Conservation (phyloP, 2,888 invertebrate species). For the Drosophila mulleri region DNA sequence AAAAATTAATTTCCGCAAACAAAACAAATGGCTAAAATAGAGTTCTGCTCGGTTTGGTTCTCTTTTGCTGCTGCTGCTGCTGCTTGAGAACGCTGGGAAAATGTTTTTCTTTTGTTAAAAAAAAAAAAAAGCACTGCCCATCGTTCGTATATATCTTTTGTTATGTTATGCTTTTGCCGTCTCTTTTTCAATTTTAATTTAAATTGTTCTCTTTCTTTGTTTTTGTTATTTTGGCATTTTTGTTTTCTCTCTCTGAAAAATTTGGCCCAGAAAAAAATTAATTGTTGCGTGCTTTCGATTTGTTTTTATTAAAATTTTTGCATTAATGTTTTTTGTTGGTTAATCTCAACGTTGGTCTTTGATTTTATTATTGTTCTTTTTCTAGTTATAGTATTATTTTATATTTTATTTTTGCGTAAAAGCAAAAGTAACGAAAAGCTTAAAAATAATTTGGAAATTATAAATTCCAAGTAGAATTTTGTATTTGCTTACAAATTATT, state of each 20-base stretch:
- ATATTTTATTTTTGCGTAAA: background rate
- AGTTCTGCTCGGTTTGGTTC: constrained; percentile 27
- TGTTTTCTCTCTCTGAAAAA: constrained; percentile 9
- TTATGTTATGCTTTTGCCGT: constrained; percentile 10
- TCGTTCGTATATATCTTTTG: constrained; percentile 28
- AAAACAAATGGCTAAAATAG: constrained; percentile 58
- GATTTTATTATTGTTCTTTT: background rate
- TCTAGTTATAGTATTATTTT: background rate
- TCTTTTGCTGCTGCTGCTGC: constrained; percentile 9
- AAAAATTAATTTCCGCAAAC: constrained; percentile 58
- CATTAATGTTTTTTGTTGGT: background rate
- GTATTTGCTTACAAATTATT: background rate
- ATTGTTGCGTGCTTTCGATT: constrained; percentile 22
- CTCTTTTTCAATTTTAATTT: constrained; percentile 10
- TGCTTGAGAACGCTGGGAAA: constrained; percentile 16
- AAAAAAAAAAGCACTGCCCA: constrained; percentile 24
- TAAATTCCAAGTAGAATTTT: background rate
- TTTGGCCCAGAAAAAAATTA: constrained; percentile 20
- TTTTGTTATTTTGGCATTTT: constrained; percentile 9
- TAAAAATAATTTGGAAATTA: background rate
- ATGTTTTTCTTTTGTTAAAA: constrained; percentile 45
- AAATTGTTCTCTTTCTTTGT: background rate
- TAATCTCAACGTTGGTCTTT: background rate
- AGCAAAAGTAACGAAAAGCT: background rate
- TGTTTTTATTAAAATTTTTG: constrained; percentile 8